Evolutionary conservation across 2,888 invertebrate genomes (phyloP).

Genomic region (Xanthorhoe designata): DNA sequence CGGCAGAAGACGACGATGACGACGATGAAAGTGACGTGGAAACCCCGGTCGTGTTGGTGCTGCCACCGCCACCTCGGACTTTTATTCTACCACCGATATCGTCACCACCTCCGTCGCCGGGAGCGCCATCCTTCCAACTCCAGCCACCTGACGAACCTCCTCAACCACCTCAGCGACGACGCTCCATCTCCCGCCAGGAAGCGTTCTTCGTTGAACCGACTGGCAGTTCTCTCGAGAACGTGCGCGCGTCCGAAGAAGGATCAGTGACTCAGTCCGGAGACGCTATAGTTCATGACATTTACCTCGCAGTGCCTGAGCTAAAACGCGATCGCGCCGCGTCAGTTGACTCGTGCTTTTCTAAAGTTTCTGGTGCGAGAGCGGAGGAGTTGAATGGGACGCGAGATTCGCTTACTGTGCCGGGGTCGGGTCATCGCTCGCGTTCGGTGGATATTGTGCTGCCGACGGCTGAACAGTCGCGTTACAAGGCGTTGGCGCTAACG

Average conservation of each 20-base stretch:
- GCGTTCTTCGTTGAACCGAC: slow-evolving; percentile 92
- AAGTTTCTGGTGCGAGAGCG: slow-evolving; percentile 90
- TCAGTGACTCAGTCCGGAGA: slow-evolving; percentile 63
- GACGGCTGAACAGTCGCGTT: slow-evolving; percentile 93
- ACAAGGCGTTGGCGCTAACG: slow-evolving; percentile 92
- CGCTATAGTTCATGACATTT: slow-evolving; percentile 88
- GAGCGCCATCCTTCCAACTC: slow-evolving; percentile 85
- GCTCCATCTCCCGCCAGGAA: slow-evolving; percentile 93
- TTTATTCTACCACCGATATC: slow-evolving; percentile 63
- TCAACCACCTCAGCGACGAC: slow-evolving; percentile 84
- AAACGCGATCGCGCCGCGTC: slow-evolving; percentile 94
- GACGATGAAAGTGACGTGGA: slow-evolving; percentile 80
- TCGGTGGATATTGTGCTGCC: slow-evolving; percentile 95
- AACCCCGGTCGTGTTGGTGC: slow-evolving; percentile 88
- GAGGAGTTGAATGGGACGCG: slow-evolving; percentile 88
- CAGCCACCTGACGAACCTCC: slow-evolving; percentile 83
- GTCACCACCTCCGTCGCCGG: slow-evolving; percentile 83
- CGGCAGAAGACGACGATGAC: slow-evolving; percentile 80
- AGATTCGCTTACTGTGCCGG: slow-evolving; percentile 89
- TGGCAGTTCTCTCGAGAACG: slow-evolving; percentile 89
- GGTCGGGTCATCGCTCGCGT: slow-evolving; percentile 90
- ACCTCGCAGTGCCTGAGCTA: slow-evolving; percentile 92
- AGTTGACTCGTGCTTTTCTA: slow-evolving; percentile 94
- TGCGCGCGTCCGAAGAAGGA: slow-evolving; percentile 83
- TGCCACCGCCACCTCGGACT: slow-evolving; percentile 78